Evolutionary conservation across 2,113 vertebrate species (phyloP), one percentile per base, ranked within the genome.

Genomic region (Anguilla rostrata): DNA sequence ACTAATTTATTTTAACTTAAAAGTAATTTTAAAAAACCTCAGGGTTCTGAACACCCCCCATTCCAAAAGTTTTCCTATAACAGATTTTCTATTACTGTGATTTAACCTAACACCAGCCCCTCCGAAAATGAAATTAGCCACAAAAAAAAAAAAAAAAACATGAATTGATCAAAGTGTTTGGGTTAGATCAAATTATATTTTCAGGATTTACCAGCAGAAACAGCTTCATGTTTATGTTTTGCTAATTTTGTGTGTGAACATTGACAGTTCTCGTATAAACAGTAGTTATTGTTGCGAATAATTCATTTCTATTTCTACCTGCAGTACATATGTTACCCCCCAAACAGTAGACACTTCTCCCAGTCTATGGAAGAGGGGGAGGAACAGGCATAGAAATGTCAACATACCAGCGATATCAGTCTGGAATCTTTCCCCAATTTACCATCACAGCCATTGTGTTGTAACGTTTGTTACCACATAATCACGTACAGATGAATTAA

Each of bases 331-430:
- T 63, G 34, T 20, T 46, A 3, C n/a, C 29, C 56, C 11, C 46
- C 11, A n/a, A 79, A 83, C 75, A n/a, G 39, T 84, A 84, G 53
- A 39, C 79, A 83, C 3, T 85, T 85, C 60, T 86, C 39, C 14
- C 41, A 34, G 34, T 82, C 40, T 41, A 49, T 84, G 66, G 39
- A 43, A 71, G 56, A 75, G 81, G 63, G 40, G 81, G 49, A 18
- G 83, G 39, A 63, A 39, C 41, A 39, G 66, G 53, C 34, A 18
- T n/a, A 80, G 40, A 66, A 75, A 49, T 85, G 49, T 34, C 22
- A 40, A 75, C 43, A 49, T 80, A 39, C 39, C 84, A 39, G n/a
- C 86, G 39, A 26, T 82, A 80, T 46, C 82, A 86, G 6, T 66
- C 81, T 85, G 49, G 81, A 71, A 83, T 80, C 81, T 63, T 80